Base-by-base conservation (phyloP, 2,113 vertebrate genomes). In the Corythornis vintsioides region DNA sequence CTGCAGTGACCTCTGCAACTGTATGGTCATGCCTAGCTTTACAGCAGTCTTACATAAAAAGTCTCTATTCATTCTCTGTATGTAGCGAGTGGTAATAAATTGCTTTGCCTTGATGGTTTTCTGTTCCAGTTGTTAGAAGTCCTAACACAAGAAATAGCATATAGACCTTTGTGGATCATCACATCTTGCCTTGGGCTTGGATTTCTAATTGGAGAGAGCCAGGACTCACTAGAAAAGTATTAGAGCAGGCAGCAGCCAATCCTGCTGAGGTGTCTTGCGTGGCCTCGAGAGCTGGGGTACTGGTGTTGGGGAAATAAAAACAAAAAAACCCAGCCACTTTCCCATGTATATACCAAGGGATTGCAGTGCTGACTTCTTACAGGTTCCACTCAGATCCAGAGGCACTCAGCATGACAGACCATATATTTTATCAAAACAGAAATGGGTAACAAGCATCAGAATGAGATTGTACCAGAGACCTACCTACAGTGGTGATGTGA, bases 81-180 rank as follows among this genome's bases (percentile, higher is more conserved):
- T 75, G 60, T 78, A 77, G 67, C 80, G 75, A 74, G 40, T 33
- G 63, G 48, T 71, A 79, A 45, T 64, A 75, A 84, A 90, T 71
- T 47, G 18, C 55, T 66, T 60, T 83, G 52, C 74, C 88, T 81
- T 90, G 87, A 50, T 47, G 74, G 45, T 81, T 85, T 92, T 83
- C 85, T 90, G 33, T 43, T 91, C 76, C 64, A 56, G 43, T 91
- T 95, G 64, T 52, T 82, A 53, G 52, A 91, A 95, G 81, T 80
- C 40, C 26, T 65, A 80, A 81, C 50, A 48, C 13, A 60, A 95
- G 40, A 88, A 70, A 50, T 29, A 63, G 26, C 55, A 52, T 48
- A 47, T 7, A 47, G 56, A 47, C 25, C 31, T 52, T 11, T 61
- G 56, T 35, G 35, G 35, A 11, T 74, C 56, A 70, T 86, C 4